Conservation (phyloP, 2,888 invertebrate species). For the Altica lythri region DNA sequence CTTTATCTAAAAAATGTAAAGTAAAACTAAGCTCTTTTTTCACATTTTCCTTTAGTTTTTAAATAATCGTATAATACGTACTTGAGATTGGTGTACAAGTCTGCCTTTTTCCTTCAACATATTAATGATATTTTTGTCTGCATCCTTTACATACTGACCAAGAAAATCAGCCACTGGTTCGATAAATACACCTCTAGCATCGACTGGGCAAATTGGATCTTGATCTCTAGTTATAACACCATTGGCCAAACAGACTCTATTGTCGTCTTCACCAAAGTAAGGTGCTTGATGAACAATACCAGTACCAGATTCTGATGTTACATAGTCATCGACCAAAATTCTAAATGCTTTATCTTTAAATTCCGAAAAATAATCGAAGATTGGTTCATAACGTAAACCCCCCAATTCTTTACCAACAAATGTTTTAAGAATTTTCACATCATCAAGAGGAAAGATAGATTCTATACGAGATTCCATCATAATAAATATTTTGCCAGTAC, state of each 20-base stretch:
- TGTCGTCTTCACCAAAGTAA: conserved; percentile 99
- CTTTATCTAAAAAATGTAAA: conserved; percentile 64
- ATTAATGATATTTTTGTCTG: conserved; percentile 93
- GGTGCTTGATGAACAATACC: conserved; percentile 98
- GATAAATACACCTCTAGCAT: conserved; percentile 86
- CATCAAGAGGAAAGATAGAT: conserved; percentile 74
- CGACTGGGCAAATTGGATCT: conserved; percentile 90
- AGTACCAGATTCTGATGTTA: conserved; percentile 89
- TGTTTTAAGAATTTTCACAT: conserved; percentile 78
- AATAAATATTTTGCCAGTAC: conserved; percentile 74
- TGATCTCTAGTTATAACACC: conserved; percentile 88
- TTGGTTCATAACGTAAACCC: conserved; percentile 74
- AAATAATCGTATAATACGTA: too few relatives aligned
- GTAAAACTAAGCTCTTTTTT: too few relatives aligned
- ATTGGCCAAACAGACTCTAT: conserved; percentile 75
- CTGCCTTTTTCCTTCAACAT: conserved; percentile 75
- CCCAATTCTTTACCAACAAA: conserved; percentile 80
- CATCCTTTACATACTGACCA: conserved; percentile 95
- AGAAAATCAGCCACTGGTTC: conserved; percentile 84
- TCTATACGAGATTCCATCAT: conserved; percentile 83
- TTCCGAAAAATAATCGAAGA: conserved; percentile 85
- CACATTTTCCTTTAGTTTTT: too few relatives aligned
- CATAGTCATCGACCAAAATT: conserved; percentile 88
- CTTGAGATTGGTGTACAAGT: conserved; percentile 75
- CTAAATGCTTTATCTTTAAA: conserved; percentile 69